Percentiles rank a stretch among this genome's conserved stretches.
Conservation (phyloP, 2,113 vertebrate genomes). For the Genyomyrus donnyi region DNA sequence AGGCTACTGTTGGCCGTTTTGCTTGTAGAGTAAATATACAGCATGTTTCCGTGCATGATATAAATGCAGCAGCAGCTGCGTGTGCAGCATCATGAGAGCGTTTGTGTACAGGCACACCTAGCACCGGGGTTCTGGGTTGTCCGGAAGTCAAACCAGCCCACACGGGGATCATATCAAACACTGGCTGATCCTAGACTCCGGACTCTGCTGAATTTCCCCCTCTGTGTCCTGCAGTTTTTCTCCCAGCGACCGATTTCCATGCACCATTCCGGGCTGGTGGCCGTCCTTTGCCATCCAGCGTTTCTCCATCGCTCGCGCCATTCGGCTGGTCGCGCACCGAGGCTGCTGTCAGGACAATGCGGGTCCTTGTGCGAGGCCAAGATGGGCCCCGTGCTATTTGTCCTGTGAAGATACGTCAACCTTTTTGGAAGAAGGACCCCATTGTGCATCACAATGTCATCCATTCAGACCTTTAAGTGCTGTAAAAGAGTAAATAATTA, state of each 20-base stretch:
- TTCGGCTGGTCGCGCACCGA: neutral
- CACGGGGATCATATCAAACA: neutral
- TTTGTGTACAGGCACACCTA: neutral
- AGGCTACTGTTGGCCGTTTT: neutral
- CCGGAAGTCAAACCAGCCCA: neutral
- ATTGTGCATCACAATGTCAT: neutral
- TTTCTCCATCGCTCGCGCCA: neutral
- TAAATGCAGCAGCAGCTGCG: neutral
- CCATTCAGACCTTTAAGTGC: neutral
- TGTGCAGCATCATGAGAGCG: too few species aligned
- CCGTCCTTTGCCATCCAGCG: too few species aligned
- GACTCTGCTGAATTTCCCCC: neutral
- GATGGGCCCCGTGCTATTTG: neutral
- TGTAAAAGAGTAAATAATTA: constrained; percentile 1
- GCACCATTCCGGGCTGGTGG: neutral
- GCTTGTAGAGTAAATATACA: neutral
- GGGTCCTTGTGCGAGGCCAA: neutral
- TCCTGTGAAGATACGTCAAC: neutral
- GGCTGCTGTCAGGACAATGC: neutral
- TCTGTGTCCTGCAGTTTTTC: neutral
- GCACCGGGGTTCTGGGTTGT: neutral
- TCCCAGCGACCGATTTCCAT: too few species aligned
- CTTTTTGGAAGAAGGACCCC: neutral
- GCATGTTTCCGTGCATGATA: neutral
- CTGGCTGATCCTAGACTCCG: neutral